Conservation (phyloP, 2,888 invertebrate genomes). For the Dicranocentrus wangi region DNA sequence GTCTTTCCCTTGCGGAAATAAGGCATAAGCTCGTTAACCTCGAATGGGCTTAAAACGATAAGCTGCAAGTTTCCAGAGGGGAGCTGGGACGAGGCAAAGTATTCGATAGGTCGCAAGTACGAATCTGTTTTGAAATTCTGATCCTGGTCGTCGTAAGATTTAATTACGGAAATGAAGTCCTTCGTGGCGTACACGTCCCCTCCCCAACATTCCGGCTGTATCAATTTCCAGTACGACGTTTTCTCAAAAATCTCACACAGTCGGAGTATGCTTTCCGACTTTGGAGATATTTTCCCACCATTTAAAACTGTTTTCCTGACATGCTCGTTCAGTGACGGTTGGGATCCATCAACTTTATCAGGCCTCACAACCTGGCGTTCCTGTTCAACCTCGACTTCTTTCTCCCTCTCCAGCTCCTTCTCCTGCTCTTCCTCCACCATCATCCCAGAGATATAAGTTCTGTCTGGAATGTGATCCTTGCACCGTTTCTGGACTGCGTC, state of each 20-base stretch:
- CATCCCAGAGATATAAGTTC: background rate
- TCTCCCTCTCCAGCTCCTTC: conserved; percentile 32
- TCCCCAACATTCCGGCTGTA: conserved; percentile 33
- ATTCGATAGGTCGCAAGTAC: conserved; percentile 33
- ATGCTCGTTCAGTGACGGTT: conserved; percentile 5
- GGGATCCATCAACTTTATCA: background rate
- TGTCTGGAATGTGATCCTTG: conserved; percentile 21
- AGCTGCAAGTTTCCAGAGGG: background rate
- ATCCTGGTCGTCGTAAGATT: background rate
- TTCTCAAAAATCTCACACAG: conserved; percentile 23
- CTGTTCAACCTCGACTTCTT: conserved; percentile 26
- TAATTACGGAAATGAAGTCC: conserved; percentile 54
- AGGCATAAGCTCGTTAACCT: conserved; percentile 46
- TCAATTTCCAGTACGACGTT: conserved; percentile 14
- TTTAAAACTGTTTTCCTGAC: background rate
- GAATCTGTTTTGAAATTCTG: conserved; percentile 27
- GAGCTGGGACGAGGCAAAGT: background rate
- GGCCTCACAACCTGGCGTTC: conserved; percentile 25
- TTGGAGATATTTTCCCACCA: background rate
- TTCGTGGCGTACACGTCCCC: conserved; percentile 36
- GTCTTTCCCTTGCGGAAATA: conserved; percentile 11
- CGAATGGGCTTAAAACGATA: conserved; percentile 38
- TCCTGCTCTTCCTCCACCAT: conserved; percentile 58
- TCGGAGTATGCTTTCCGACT: background rate
- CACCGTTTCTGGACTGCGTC: background rate